These are phyloP conservation scores for Amiota minor DNA, from an alignment of 2,888 invertebrate species.

Conservation along the genomic window DNA sequence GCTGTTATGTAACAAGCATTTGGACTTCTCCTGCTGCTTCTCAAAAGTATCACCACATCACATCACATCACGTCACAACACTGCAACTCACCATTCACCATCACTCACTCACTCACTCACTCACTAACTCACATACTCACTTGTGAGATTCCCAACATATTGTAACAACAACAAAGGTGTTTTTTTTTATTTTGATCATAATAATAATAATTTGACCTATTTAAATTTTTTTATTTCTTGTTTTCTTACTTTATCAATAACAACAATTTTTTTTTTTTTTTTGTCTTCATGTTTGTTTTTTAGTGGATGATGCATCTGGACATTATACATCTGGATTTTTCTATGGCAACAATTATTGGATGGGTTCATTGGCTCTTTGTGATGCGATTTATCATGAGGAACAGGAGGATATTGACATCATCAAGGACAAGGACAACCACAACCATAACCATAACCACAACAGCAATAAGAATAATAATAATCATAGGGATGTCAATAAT, in stretches of 20 bases:
- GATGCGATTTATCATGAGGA: constrained; percentile 77
- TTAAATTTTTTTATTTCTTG: too few species aligned
- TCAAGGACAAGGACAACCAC: background rate
- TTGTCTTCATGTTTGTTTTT: constrained; percentile 32
- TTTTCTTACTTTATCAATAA: background rate
- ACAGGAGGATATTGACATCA: constrained; percentile 58
- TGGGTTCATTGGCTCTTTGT: constrained; percentile 83
- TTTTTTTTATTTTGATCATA: background rate
- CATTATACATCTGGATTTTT: constrained; percentile 86
- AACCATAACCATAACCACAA: constrained; percentile 34
- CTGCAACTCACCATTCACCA: too few species aligned
- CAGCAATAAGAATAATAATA: constrained; percentile 11
- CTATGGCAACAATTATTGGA: constrained; percentile 88
- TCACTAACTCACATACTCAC: background rate
- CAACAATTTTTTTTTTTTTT: constrained; percentile 1
- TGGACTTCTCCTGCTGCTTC: too few species aligned
- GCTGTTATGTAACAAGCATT: too few species aligned
- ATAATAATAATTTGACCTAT: background rate
- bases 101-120: too few species aligned
- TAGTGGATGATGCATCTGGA: constrained; percentile 83
- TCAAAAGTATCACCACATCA: too few species aligned
- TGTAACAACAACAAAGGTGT: background rate
- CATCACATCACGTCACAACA: too few species aligned
- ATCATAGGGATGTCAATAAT: background rate
- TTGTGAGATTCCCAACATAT: background rate